Base-by-base conservation (phyloP, 2,797 vertebrate species). In the Gobionotothen gibberifrons region DNA sequence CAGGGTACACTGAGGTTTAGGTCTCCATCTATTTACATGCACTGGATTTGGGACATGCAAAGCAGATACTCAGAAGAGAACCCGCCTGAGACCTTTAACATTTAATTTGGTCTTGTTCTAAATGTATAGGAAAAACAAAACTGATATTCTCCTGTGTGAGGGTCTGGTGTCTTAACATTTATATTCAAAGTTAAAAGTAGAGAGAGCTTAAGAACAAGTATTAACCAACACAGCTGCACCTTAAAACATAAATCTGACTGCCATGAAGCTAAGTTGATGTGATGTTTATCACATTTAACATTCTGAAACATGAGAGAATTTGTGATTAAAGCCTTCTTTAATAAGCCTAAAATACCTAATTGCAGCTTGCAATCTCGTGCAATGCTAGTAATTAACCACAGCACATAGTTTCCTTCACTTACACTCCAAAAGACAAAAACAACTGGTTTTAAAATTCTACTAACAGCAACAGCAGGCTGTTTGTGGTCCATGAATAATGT, bases 41-140 rank as follows among this genome's bases (percentile, higher is more conserved):
- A 52, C 74, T 76, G 70, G 74, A 61, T 88, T 58, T 66, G 86
- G 84, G 88, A 87, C 85, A 83, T 63, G 67, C 68, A 79, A 58
- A 52, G 43, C 47, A 57, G 60, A 57, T 60, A 77, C 79, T 87
- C 75, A 74, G 40, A 68, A 76, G 85, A 79, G 80, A 78, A 83
- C 66, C 77, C 61, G 79, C 82, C 81, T 85, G 67, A 83, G 85
- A 87, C 81, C 68, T 87, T 90, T 88, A 85, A 86, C 86, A 78
- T 88, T 91, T 84, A 83, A 90, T 89, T 86, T 72, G 85, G 69
- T 66, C 84, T 84, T 90, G 85, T 90, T 91, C 85, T 88, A 85
- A 85, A 90, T 92, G 91, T 90, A 91, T 86, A 69, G 81, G 77
- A 75, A 22, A 78, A 83, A 75, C 78, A 83, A 84, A 90, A 88